These are phyloP conservation scores for Pelecanus crispus DNA, from an alignment of 2,113 vertebrate species.

Conservation along the genomic window DNA sequence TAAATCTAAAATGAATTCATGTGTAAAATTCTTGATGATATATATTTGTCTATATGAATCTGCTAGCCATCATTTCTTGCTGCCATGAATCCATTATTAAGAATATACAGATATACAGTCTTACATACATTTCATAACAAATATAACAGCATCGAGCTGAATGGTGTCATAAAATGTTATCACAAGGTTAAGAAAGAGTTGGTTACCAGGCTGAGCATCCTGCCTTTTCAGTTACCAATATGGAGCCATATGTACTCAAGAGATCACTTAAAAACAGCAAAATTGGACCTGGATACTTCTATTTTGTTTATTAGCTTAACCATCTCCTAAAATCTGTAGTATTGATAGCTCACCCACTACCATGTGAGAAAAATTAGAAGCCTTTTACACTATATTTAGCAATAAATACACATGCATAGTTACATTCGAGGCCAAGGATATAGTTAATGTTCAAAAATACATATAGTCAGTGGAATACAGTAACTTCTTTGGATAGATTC, in stretches of 20 bases:
- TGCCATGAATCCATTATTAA: not conserved
- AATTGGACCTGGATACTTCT: not conserved
- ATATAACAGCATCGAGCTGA: not conserved
- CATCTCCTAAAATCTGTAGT: not conserved
- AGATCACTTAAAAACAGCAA: not conserved
- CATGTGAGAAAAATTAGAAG: not conserved
- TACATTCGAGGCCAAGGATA: not conserved
- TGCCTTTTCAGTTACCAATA: not conserved
- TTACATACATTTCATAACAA: not conserved
- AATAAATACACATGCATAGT: not conserved
- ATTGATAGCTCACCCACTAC: not conserved
- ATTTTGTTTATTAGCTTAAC: not conserved
- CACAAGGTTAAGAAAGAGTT: not conserved
- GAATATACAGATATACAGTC: not conserved
- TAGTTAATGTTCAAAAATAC: not conserved
- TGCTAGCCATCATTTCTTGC: not conserved
- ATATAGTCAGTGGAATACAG: not conserved
- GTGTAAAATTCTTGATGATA: not conserved
- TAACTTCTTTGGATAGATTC: not conserved
- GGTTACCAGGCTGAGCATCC: not conserved
- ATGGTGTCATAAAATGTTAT: not conserved
- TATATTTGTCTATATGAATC: not conserved
- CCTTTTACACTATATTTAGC: not conserved
- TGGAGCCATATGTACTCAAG: not conserved
- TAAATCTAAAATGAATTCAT: conserved; percentile 2